phyloP scores from a whole-genome alignment of 2,113 vertebrate genomes.

The Sander lucioperca region DNA sequence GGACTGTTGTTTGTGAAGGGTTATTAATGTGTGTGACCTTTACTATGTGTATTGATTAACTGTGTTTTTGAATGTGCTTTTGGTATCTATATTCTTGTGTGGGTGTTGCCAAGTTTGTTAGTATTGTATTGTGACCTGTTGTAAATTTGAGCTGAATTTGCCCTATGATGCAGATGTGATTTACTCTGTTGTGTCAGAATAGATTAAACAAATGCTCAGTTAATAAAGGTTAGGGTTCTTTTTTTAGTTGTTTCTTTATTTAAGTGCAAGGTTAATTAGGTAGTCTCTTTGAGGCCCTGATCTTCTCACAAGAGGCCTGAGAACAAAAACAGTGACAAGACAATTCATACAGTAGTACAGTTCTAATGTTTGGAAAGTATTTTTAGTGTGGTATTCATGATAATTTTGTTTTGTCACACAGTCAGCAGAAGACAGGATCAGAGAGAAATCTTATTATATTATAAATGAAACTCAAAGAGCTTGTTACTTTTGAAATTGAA shows the following conservation, averaged over 20 bases:
- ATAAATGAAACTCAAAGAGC: neutral
- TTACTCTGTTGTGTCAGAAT: neutral
- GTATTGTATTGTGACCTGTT: constrained; percentile 3
- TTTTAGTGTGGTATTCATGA: neutral
- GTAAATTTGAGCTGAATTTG: neutral
- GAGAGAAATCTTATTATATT: neutral
- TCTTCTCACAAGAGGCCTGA: neutral
- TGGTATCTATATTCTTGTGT: neutral
- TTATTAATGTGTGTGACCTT: neutral
- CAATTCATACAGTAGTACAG: neutral
- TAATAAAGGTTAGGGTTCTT: neutral
- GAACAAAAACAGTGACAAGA: constrained; percentile 2
- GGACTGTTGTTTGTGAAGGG: neutral
- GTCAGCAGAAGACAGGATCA: neutral
- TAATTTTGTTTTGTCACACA: neutral
- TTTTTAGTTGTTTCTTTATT: neutral
- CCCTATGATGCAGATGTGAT: neutral
- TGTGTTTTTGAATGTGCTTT: constrained; percentile 8
- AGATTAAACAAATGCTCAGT: neutral
- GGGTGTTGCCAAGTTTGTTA: neutral
- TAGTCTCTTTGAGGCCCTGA: neutral
- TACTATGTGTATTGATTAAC: neutral
- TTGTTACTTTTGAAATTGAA: neutral
- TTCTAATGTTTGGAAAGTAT: neutral
- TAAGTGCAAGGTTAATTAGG: constrained; percentile 5